Evolutionary conservation across 2,113 vertebrate genomes (phyloP).

Genomic region (Prietella phreatophila): DNA sequence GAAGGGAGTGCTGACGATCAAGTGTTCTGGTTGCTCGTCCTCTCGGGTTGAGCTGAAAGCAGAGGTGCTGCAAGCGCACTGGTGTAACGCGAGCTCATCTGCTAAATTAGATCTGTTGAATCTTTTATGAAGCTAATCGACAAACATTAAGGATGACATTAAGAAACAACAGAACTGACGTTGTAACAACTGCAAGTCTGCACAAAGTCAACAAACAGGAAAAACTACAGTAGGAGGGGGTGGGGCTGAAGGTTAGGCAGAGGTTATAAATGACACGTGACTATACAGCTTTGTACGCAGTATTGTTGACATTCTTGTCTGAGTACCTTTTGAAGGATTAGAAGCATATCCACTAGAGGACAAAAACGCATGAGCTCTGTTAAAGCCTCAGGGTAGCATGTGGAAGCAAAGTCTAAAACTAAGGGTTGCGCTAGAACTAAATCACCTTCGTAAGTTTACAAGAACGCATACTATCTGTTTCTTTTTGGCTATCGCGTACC

Average conservation of each 20-base stretch:
- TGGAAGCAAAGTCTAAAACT: neutral
- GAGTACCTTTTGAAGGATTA: neutral
- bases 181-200: neutral
- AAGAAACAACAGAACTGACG: neutral
- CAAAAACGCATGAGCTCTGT: neutral
- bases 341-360: neutral
- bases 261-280: neutral
- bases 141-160: neutral
- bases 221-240: neutral
- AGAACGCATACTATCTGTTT: neutral
- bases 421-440: neutral
- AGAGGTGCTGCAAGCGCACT: conserved; percentile 20
- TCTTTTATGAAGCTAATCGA: conserved; percentile 46
- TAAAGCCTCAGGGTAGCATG: neutral
- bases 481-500: neutral
- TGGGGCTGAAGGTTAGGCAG: neutral
- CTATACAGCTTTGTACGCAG: neutral
- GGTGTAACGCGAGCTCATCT: conserved; percentile 41
- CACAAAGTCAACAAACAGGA: neutral
- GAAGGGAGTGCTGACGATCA: conserved; percentile 20
- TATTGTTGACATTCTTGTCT: neutral
- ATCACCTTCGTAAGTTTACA: neutral
- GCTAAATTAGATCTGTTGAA: conserved; percentile 50
- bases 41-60: conserved; percentile 34
- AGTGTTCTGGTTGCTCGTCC: conserved; percentile 26